Evolutionary conservation across 2,888 invertebrate genomes (phyloP), one percentile per base, ranked within the genome.

Genomic region (Trisateles emortualis): DNA sequence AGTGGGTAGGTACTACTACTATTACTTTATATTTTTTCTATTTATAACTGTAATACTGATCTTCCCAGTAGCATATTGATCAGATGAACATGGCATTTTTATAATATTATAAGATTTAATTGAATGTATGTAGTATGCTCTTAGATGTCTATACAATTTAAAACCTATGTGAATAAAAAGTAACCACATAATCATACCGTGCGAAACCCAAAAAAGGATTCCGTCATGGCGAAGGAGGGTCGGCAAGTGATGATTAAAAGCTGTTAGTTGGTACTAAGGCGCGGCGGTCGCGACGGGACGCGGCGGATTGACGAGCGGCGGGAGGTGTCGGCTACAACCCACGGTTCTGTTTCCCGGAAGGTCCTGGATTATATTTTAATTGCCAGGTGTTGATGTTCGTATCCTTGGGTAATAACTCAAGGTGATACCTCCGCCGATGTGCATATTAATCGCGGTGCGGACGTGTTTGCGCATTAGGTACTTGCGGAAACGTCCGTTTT

Each of bases 331-430:
- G 66, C 60, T 53, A 58, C 63, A 59, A 72, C 68, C 61, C 64
- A 32, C 24, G 19, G 66, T 65, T 60, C 64, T 60, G 65, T 81
- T 90, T 90, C 90, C 84, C 75, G 86, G 90, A 90, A 90, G 88
- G 87, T 74, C 76, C 72, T 69, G 76, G 69, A 74, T 78, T 72
- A 78, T 68, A 73, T 78, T 81, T 83, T 89, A 88, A 89, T 88
- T 82, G 78, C 74, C 61, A 44, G 52, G 70, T 75, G 76, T 74
- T 74, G 64, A 72, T 66, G 78, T 74, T 64, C 56, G 68, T 74
- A 78, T 82, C 78, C 81, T 81, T 74, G 69, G 62, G 74, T 75
- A 73, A 76, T 79, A 76, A 78, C 57, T 79, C 74, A 80, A 80
- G 81, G 79, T 79, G 75, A 72, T 58, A 72, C 64, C 68, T 55